Evolutionary conservation across 2,888 invertebrate species (phyloP).

Genomic region (Agelastica alni): DNA sequence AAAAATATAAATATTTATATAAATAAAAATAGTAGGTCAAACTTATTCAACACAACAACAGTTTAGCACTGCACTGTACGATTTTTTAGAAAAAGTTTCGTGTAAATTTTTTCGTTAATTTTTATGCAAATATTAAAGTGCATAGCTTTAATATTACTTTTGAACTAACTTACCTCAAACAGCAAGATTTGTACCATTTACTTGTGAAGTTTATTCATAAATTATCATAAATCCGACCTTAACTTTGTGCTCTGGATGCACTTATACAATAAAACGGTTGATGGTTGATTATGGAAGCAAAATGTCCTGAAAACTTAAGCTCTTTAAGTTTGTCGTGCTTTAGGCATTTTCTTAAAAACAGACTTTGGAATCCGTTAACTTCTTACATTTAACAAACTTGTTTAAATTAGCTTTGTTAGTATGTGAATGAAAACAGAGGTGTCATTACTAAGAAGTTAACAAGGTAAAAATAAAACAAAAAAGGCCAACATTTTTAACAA

Average conservation of each 20-base stretch:
- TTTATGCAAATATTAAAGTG: no score
- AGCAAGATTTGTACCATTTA: no score
- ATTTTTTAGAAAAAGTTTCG: no score
- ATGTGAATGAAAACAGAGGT: conserved; percentile 25
- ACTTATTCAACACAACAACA: no score
- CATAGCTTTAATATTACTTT: no score
- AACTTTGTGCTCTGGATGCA: conserved; percentile 3
- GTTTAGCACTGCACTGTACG: no score
- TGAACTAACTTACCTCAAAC: no score
- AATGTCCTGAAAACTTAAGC: conserved; percentile 15
- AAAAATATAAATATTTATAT: no score
- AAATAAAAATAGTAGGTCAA: no score
- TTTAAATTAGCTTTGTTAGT: conserved; percentile 31
- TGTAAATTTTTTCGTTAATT: no score
- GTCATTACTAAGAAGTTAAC: not conserved
- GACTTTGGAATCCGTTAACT: conserved; percentile 30
- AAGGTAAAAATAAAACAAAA: no score
- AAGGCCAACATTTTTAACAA: no score
- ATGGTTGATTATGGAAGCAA: conserved; percentile 10
- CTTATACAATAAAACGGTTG: conserved; percentile 1
- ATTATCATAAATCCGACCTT: not conserved
- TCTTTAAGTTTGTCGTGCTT: conserved; percentile 17
- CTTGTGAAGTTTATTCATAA: conserved; percentile 5
- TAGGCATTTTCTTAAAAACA: conserved; percentile 28
- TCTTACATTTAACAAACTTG: conserved; percentile 31